Percentiles rank a stretch among this genome's conserved stretches.
phyloP scores from a whole-genome alignment of 2,797 vertebrate genomes.

The Eulemur rubriventer region DNA sequence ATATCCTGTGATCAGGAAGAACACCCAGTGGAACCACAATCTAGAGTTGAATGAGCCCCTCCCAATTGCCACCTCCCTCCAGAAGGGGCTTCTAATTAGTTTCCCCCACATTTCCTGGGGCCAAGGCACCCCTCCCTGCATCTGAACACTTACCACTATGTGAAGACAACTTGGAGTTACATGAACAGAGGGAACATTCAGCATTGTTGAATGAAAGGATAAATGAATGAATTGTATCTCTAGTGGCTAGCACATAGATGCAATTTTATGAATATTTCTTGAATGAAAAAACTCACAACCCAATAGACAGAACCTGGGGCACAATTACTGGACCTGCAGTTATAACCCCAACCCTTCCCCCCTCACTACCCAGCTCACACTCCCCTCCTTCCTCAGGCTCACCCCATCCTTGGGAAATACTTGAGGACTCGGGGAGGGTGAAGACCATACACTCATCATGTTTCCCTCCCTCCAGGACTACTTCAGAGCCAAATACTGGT shows the following conservation, averaged over 20 bases:
- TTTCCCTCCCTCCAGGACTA: background rate
- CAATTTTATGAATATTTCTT: constrained; percentile 44
- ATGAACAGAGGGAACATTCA: background rate
- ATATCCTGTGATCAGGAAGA: background rate
- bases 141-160: background rate
- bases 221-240: background rate
- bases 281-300: background rate
- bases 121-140: background rate
- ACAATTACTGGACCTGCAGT: background rate
- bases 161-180: background rate
- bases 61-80: background rate
- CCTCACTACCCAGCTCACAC: background rate
- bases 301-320: background rate
- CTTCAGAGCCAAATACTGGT: background rate
- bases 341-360: background rate
- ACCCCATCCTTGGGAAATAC: background rate
- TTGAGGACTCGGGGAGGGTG: background rate
- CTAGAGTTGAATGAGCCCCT: background rate
- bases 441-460: background rate
- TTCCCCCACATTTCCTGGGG: background rate
- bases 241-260: background rate
- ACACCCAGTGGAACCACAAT: background rate
- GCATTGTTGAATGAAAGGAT: background rate
- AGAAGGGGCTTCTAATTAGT: background rate
- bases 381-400: background rate